Base-by-base conservation (phyloP, 2,797 vertebrate species). In the Chaenodraco wilsoni region DNA sequence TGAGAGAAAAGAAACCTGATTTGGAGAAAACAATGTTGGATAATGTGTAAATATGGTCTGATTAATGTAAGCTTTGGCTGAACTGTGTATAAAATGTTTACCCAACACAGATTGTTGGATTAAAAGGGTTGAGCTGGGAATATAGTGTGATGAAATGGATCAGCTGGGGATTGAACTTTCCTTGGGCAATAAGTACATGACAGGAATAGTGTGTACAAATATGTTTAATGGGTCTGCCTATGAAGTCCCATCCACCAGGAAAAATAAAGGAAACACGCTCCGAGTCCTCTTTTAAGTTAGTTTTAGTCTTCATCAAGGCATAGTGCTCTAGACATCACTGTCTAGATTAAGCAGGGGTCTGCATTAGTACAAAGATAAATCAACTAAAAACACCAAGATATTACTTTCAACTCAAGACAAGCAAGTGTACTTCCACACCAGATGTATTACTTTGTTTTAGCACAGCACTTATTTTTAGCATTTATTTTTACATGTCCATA, bases 61-160 rank as follows among this genome's bases (percentile, higher is more conserved):
- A 43, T 21, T 17, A 33, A 50, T 41, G 41, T 54, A 23, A 23
- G 40, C 56, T 52, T 9, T n/a, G 5, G 21, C 33, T 37, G 33
- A 37, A 37, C 33, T 37, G 33, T 37, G 33, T 37, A 37, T 37
- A 1, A 7, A 1, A 63, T 1, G 15, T 56, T 12, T 14, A 48
- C 12, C 12, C 2, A 50, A n/a, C 48, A 51, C 33, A 51, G 46
- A 37, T 16, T 15, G 17, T 27, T 16, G 12, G 37, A 33, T 41
- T 62, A 23, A 11, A 62, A 43, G 67, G 70, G 52, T 63, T 55
- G 61, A 65, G 66, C 54, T 15, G 41, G 16, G 43, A 37, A 37
- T 54, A 23, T 52, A 52, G 14, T 16, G 44, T 51, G 46, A 52
- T 21, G 51, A 57, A 51, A 74, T 45, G 13, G 33, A 23, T 21